phyloP scores from a whole-genome alignment of 2,888 invertebrate species.

The Amblyteles armatorius region DNA sequence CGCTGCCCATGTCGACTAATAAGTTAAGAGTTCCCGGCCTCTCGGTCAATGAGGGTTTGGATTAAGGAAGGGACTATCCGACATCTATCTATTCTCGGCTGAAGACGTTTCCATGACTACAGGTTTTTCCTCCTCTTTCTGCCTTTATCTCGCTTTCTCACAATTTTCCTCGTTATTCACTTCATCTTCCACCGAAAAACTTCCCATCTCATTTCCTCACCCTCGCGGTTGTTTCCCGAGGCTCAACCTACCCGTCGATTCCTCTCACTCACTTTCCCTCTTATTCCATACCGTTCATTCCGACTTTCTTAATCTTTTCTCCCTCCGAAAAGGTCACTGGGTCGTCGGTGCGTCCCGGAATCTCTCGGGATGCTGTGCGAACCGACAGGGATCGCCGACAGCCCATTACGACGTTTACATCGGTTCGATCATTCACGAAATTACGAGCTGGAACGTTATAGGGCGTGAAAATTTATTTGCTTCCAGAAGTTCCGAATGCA shows the following conservation, averaged over 20 bases:
- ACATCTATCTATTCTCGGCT: constrained; percentile 63
- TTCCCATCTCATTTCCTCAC: constrained; percentile 40
- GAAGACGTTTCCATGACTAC: constrained; percentile 77
- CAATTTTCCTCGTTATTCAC: constrained; percentile 7
- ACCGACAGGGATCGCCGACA: constrained; percentile 3
- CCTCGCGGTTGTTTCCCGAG: constrained; percentile 29
- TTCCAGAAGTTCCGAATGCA: not conserved
- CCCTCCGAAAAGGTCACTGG: constrained; percentile 60
- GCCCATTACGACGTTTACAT: constrained; percentile 23
- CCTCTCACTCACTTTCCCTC: not conserved
- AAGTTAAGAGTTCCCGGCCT: constrained; percentile 42
- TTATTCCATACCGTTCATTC: constrained; percentile 6
- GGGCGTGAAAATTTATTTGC: not conserved
- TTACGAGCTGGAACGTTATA: constrained; percentile 3
- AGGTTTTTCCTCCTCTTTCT: constrained; percentile 65
- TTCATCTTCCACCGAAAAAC: constrained; percentile 40
- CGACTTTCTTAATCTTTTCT: constrained; percentile 11
- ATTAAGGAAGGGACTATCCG: constrained; percentile 73
- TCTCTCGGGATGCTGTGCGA: constrained; percentile 21
- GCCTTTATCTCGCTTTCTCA: constrained; percentile 22
- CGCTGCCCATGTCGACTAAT: constrained; percentile 48
- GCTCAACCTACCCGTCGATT: not conserved
- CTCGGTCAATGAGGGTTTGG: constrained; percentile 73
- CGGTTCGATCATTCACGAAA: constrained; percentile 29
- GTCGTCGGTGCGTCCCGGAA: constrained; percentile 39